Percentiles rank a stretch among this genome's conserved stretches.
These are phyloP conservation scores for Setophaga coronata DNA, from an alignment of 2,113 vertebrate genomes.

Conservation along the genomic window DNA sequence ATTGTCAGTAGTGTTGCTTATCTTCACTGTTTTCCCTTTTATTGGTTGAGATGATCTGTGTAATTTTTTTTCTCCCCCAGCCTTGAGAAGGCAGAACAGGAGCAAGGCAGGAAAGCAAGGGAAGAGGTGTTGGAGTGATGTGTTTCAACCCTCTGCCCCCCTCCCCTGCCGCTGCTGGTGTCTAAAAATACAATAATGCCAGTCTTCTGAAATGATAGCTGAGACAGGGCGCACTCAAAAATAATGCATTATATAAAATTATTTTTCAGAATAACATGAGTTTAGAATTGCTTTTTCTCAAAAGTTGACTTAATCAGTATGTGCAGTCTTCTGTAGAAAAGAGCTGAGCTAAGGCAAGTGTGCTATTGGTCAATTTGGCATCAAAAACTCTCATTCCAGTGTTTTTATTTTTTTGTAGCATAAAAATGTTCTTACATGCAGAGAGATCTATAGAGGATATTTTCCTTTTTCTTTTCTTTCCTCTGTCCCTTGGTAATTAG, in stretches of 20 bases:
- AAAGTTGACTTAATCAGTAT: neutral
- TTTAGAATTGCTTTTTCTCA: neutral
- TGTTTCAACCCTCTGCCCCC: neutral
- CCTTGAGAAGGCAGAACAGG: neutral
- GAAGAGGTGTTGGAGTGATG: neutral
- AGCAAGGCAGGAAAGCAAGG: neutral
- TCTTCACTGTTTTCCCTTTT: neutral
- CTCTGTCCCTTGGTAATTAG: neutral
- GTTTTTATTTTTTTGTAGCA: neutral
- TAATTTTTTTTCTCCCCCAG: neutral
- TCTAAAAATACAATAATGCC: constrained; percentile 32
- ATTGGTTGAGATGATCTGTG: neutral
- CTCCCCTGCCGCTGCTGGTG: neutral
- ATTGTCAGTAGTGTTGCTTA: constrained; percentile 2
- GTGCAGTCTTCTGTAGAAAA: neutral
- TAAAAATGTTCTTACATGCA: neutral
- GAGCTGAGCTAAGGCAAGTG: neutral
- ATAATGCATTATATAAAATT: constrained; percentile 40
- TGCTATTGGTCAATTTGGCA: neutral
- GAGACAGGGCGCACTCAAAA: constrained; percentile 18
- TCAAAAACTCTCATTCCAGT: neutral
- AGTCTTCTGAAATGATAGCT: neutral
- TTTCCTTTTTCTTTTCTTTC: neutral
- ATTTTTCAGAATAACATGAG: constrained; percentile 29
- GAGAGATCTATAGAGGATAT: neutral